Evolutionary conservation across 2,888 invertebrate genomes (phyloP), one percentile per base, ranked within the genome.

Genomic region (Saturnia pavonia): DNA sequence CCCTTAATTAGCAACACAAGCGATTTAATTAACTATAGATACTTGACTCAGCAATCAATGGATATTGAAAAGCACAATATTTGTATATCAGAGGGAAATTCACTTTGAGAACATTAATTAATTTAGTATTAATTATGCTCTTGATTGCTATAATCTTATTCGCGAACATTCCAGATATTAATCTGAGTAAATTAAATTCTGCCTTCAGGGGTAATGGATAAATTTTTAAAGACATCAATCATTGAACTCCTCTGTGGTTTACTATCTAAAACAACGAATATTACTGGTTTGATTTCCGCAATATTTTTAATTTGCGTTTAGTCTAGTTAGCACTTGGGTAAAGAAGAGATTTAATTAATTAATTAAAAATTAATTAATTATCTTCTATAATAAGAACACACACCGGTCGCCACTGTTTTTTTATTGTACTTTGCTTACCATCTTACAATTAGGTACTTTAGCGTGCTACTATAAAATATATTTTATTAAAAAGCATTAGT

Each of bases 61-160:
- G 40, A 67, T 60, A 60, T 42, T 54, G 54, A 40, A 67, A 66
- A 67, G 66, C 43, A 54, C 19, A 48, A 42, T 65, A 67, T 67
- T 54, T 54, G 42, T 25, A 19, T 43, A 66, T 67, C 42, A 16
- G 54, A 25, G 22, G 40, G 27, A 48, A 70, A 70, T 48, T 16
- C 27, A 40, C 42, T 14, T 65, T 65, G 65, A 65, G 51, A 51
- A 45, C 66, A 66, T 54, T 65, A 48, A 42, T 54, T 66, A 65
- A 70, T 70, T 65, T 51, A 51, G n/a, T 67, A 67, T 67, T 67
- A 70, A 67, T 70, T 70, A 70, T 51, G 25, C 16, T 40, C 51
- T 22, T 66, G 66, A 70, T 67, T 40, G 51, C 22, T 66, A 54
- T 70, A 67, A 70, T 51, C 67, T 66, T 67, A 69, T 65, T 65